phyloP scores from a whole-genome alignment of 2,888 invertebrate genomes.

The Carpatolechia fugitivella region DNA sequence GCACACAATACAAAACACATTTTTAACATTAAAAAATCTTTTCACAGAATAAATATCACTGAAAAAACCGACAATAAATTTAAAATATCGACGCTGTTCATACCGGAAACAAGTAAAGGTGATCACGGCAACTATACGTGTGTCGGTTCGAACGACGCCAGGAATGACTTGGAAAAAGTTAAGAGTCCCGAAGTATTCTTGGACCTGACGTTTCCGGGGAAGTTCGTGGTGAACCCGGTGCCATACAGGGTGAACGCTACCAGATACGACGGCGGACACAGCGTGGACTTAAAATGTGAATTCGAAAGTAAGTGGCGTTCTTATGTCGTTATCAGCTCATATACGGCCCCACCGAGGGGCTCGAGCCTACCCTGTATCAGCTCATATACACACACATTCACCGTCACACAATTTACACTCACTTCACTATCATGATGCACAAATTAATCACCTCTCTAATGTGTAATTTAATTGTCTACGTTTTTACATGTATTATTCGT shows the following conservation, averaged over 20 bases:
- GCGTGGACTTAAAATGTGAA: conserved; percentile 48
- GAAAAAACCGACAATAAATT: conserved; percentile 31
- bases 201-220: conserved; percentile 49
- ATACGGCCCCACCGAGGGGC: too few relatives aligned
- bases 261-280: conserved; percentile 7
- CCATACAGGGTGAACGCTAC: not conserved
- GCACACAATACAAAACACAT: too few relatives aligned
- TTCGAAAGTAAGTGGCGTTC: conserved; percentile 55
- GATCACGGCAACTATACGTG: conserved; percentile 65
- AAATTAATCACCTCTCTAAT: too few relatives aligned
- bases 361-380: not conserved
- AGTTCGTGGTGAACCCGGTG: not conserved
- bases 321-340: not conserved
- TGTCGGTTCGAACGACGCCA: conserved; percentile 31
- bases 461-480: too few relatives aligned
- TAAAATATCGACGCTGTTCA: conserved; percentile 42
- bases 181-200: too few relatives aligned
- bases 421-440: too few relatives aligned
- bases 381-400: not conserved
- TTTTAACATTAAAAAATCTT: too few relatives aligned
- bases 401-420: too few relatives aligned
- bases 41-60: not conserved
- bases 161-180: too few relatives aligned
- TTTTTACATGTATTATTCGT: too few relatives aligned
- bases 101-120: conserved; percentile 41